Conservation (phyloP, 2,888 invertebrate species). For the Ornithoptera alexandrae region DNA sequence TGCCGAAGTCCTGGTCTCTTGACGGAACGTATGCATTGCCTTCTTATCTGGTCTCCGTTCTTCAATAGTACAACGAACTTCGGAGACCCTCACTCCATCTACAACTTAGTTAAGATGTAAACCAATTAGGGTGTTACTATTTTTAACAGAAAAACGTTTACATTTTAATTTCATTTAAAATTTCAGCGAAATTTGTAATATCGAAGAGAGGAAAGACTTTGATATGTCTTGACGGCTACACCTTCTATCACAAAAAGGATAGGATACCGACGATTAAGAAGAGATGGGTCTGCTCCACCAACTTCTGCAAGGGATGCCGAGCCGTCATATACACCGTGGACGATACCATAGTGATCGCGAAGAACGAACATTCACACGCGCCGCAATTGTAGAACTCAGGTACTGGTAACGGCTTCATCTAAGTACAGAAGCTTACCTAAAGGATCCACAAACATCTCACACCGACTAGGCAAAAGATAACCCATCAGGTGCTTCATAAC, state of each 20-base stretch:
- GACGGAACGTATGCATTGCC: too few relatives aligned
- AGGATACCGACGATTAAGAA: conserved; percentile 28
- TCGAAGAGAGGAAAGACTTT: conserved; percentile 47
- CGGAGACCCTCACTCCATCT: too few relatives aligned
- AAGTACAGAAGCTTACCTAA: neutral
- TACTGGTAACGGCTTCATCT: neutral
- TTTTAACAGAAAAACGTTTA: too few relatives aligned
- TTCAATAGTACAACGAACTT: too few relatives aligned
- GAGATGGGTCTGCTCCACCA: conserved; percentile 36
- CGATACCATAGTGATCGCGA: conserved; percentile 37
- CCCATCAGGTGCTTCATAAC: too few relatives aligned
- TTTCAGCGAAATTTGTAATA: conserved; percentile 42
- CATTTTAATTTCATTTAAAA: neutral
- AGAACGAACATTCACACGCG: conserved; percentile 34
- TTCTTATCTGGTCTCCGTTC: too few relatives aligned
- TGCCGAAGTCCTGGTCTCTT: too few relatives aligned
- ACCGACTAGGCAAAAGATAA: too few relatives aligned
- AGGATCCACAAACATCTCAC: too few relatives aligned
- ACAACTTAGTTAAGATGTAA: too few relatives aligned
- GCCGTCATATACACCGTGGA: conserved; percentile 45
- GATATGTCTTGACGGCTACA: conserved; percentile 45
- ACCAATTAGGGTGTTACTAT: too few relatives aligned
- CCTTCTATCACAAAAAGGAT: conserved; percentile 39
- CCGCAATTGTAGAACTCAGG: neutral
- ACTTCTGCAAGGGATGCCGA: conserved; percentile 42